Evolutionary conservation across 2,797 vertebrate species (phyloP).

Genomic region (Amphiprion clarkii): DNA sequence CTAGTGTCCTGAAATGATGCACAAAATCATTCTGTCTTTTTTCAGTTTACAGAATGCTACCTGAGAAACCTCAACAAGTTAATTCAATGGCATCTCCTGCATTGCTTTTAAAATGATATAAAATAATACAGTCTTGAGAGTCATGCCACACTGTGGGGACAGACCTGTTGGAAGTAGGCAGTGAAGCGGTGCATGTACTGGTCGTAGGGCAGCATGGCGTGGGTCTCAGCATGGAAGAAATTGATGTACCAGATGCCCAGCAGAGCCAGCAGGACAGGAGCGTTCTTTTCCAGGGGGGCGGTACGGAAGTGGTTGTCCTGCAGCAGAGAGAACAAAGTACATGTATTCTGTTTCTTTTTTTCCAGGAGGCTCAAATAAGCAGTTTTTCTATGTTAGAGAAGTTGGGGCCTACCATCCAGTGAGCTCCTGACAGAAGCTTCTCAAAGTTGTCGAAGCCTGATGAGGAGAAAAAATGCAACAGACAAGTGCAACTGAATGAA

Average conservation of each 20-base stretch:
- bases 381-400: neutral
- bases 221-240: conserved; percentile 94
- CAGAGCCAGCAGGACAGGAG: conserved; percentile 91
- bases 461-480: conserved; percentile 30
- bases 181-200: conserved; percentile 99
- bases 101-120: neutral
- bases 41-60: neutral
- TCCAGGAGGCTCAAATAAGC: neutral
- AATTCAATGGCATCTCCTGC: conserved; percentile 4
- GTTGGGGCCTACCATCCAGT: conserved; percentile 92
- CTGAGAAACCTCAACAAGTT: neutral
- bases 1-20: too few relatives aligned
- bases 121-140: neutral
- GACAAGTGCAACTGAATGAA: neutral
- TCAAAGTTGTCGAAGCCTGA: conserved; percentile 97
- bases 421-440: conserved; percentile 93
- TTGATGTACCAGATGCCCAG: conserved; percentile 98
- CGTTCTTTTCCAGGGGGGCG: conserved; percentile 91
- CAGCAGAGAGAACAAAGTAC: neutral
- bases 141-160: conserved; percentile 11
- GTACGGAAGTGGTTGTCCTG: conserved; percentile 95
- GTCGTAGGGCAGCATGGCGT: conserved; percentile 95
- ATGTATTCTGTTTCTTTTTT: neutral
- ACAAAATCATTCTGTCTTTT: neutral
- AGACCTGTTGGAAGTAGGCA: conserved; percentile 98